A percentile compares a stretch with the other conserved stretches of the same genome.
Evolutionary conservation across 2,888 invertebrate species (phyloP).

Genomic region (Macropis europaea): DNA sequence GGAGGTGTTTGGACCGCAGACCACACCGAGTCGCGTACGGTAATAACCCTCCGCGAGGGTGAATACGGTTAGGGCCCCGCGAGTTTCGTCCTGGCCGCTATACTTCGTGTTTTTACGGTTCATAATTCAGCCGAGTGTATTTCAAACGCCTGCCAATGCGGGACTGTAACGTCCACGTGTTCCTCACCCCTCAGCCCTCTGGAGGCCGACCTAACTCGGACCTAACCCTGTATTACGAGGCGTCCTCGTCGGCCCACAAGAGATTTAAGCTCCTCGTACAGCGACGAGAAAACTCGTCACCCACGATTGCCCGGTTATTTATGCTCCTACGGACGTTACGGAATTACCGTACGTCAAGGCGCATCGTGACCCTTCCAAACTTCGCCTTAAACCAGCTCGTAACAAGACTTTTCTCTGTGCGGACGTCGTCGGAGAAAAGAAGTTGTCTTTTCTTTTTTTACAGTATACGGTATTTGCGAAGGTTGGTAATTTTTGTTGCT

Average conservation of each 20-base stretch:
- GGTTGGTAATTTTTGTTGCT: not conserved
- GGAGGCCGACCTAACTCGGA: conserved; percentile 19
- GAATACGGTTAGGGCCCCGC: conserved; percentile 74
- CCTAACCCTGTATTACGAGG: conserved; percentile 66
- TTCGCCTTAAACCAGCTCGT: no score
- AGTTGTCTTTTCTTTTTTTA: not conserved
- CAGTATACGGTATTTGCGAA: not conserved
- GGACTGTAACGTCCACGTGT: conserved; percentile 60
- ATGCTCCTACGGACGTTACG: conserved; percentile 56
- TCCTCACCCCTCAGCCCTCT: conserved; percentile 19
- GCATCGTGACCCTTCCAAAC: no score
- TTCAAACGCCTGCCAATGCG: conserved; percentile 78
- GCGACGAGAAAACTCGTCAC: conserved; percentile 73
- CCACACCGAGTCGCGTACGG: conserved; percentile 75
- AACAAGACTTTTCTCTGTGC: no score
- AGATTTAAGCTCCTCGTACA: conserved; percentile 70
- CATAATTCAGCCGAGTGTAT: conserved; percentile 79
- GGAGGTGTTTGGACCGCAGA: conserved; percentile 75
- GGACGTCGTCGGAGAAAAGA: no score
- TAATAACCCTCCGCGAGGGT: conserved; percentile 77
- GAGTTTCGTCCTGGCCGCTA: conserved; percentile 61
- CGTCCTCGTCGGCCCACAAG: conserved; percentile 64
- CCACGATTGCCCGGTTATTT: conserved; percentile 68
- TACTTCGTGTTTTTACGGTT: conserved; percentile 77
- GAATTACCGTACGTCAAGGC: no score